Percentiles rank a stretch among this genome's conserved stretches.
phyloP scores from a whole-genome alignment of 37 sponge, comb jelly and placozoan species.

The Axinella damicornis region DNA sequence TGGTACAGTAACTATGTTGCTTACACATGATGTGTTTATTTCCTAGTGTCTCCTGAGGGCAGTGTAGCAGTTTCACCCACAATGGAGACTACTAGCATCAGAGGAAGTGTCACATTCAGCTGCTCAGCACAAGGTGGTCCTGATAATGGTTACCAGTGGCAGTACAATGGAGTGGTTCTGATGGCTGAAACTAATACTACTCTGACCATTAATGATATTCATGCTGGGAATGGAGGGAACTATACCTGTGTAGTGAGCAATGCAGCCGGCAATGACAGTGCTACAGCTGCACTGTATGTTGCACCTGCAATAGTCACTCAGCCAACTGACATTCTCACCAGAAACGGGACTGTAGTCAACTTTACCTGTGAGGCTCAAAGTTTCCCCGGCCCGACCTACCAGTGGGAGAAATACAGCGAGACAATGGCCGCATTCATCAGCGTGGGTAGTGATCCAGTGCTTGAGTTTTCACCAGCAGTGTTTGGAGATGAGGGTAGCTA shows the following conservation, averaged over 20 bases:
- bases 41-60: slow-evolving; percentile 35
- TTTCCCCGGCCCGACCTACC: slow-evolving; percentile 49
- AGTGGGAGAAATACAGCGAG: slow-evolving; percentile 13
- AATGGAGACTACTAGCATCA: not conserved
- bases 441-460: not conserved
- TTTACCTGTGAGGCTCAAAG: slow-evolving; percentile 51
- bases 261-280: slow-evolving; percentile 48
- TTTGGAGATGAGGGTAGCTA: slow-evolving; percentile 35
- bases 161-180: not conserved
- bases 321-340: slow-evolving; percentile 2
- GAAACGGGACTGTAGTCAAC: slow-evolving; percentile 4
- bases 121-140: slow-evolving; percentile 72
- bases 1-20: not conserved
- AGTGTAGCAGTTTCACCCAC: slow-evolving; percentile 14
- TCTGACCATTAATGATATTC: slow-evolving; percentile 8
- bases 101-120: slow-evolving; percentile 30
- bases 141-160: slow-evolving; percentile 48
- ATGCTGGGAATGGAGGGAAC: slow-evolving; percentile 66
- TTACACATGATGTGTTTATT: not conserved
- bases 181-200: not conserved
- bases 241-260: slow-evolving; percentile 76
- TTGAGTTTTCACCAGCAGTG: not conserved
- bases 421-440: not conserved
- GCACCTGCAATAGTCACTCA: slow-evolving; percentile 21
- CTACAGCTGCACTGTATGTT: slow-evolving; percentile 29